Evolutionary conservation across 1,140 invertebrate species (phyloP).

Genomic region (Neodiprion fabricii): DNA sequence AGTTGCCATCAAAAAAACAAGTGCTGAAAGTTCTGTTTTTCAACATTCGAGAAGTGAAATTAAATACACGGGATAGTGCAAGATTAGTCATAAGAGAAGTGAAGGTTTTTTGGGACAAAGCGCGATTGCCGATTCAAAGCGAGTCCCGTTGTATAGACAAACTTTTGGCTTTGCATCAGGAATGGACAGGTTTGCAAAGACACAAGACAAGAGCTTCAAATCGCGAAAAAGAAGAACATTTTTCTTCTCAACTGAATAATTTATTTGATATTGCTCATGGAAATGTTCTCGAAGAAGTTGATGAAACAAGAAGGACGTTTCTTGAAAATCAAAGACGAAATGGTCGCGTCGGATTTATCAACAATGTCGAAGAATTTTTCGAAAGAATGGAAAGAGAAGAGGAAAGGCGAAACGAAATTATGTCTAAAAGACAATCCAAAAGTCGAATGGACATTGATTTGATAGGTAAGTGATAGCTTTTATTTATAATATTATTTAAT

Average conservation of each 20-base stretch:
- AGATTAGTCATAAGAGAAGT: slow-evolving; percentile 25
- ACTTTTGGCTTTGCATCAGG: slow-evolving; percentile 23
- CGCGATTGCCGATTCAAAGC: slow-evolving; percentile 24
- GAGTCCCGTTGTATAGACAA: slow-evolving; percentile 28
- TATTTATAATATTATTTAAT: slow-evolving; percentile 9
- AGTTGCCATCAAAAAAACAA: slow-evolving; percentile 28
- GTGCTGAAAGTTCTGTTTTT: slow-evolving; percentile 26
- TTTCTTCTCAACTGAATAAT: slow-evolving; percentile 31
- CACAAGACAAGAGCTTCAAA: slow-evolving; percentile 15
- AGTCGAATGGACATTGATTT: slow-evolving; percentile 25
- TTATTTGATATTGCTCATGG: slow-evolving; percentile 38
- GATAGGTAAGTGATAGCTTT: slow-evolving; percentile 23
- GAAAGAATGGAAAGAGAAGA: slow-evolving; percentile 23
- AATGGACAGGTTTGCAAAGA: slow-evolving; percentile 26
- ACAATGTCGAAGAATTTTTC: slow-evolving; percentile 20
- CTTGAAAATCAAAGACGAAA: slow-evolving; percentile 24
- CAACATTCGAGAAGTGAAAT: slow-evolving; percentile 26
- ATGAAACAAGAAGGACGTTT: slow-evolving; percentile 22
- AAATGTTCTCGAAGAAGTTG: slow-evolving; percentile 30
- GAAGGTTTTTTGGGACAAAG: slow-evolving; percentile 30
- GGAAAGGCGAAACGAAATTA: slow-evolving; percentile 21
- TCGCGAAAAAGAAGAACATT: slow-evolving; percentile 21
- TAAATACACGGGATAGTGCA: slow-evolving; percentile 24
- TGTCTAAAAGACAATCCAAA: slow-evolving; percentile 22
- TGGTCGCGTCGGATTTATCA: slow-evolving; percentile 25